A percentile compares a stretch with the other conserved stretches of the same genome.
Evolutionary conservation across 2,888 invertebrate species (phyloP).

Genomic region (Yponomeuta malinellus): DNA sequence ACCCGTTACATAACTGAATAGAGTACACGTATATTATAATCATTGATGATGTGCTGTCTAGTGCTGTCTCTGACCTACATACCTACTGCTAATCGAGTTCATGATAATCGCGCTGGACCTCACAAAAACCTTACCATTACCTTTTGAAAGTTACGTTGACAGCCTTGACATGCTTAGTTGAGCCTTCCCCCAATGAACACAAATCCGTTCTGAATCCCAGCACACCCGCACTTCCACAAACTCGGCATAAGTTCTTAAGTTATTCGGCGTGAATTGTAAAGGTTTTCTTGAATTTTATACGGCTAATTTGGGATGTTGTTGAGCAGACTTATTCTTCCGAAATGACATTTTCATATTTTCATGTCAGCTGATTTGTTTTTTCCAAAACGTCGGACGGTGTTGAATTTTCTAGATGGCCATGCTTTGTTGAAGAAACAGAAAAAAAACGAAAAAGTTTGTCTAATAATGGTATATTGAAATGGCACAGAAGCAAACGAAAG

Average conservation of each 20-base stretch:
- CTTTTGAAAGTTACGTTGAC: neutral
- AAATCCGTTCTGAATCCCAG: neutral
- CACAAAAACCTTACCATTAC: neutral
- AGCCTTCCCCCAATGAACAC: neutral
- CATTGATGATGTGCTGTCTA: too few relatives aligned
- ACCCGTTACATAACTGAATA: too few relatives aligned
- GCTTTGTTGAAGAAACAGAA: too few relatives aligned
- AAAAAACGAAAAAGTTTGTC: too few relatives aligned
- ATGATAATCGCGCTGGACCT: neutral
- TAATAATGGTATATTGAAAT: too few relatives aligned
- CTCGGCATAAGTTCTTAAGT: neutral
- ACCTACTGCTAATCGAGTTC: too few relatives aligned
- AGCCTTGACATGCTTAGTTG: neutral
- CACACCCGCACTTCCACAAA: neutral
- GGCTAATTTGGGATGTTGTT: neutral
- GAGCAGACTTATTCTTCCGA: neutral
- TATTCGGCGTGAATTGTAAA: neutral
- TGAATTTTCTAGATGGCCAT: neutral
- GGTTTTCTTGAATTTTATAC: neutral
- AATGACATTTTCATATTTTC: neutral
- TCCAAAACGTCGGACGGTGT: neutral
- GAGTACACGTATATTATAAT: too few relatives aligned
- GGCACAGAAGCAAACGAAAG: too few relatives aligned
- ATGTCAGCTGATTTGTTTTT: neutral
- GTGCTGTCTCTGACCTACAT: too few relatives aligned